Evolutionary conservation across 2,797 vertebrate genomes (phyloP).

Genomic region (Malurus leucopterus): DNA sequence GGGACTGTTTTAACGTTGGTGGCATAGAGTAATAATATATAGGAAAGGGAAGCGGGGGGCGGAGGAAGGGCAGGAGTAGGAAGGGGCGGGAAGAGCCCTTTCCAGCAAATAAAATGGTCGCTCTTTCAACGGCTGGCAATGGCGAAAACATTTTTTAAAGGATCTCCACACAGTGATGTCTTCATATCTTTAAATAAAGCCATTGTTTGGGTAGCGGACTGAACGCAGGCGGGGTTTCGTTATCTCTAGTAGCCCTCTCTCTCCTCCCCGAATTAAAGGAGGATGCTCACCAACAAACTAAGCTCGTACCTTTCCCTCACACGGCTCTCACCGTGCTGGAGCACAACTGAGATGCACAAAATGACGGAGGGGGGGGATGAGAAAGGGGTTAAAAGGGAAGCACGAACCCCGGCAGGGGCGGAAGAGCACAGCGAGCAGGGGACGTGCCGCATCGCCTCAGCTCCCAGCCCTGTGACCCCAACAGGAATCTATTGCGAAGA

Average conservation of each 20-base stretch:
- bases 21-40: slow-evolving; percentile 27
- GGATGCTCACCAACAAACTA: neutral
- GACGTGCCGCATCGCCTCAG: neutral
- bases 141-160: slow-evolving; percentile 44
- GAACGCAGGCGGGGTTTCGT: neutral
- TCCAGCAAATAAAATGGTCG: slow-evolving; percentile 61
- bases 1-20: slow-evolving; percentile 24
- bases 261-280: neutral
- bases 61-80: slow-evolving; percentile 13
- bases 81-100: slow-evolving; percentile 47
- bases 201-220: neutral
- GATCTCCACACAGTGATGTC: neutral
- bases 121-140: slow-evolving; percentile 3
- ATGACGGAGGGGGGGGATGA: neutral
- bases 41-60: neutral
- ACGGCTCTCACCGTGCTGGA: neutral
- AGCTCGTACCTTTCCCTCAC: neutral
- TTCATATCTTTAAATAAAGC: neutral
- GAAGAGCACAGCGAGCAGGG: neutral
- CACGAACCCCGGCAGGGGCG: neutral
- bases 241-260: neutral
- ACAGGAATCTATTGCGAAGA: neutral
- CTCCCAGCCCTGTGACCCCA: neutral
- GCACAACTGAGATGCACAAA: neutral
- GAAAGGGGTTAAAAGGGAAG: neutral